These are phyloP conservation scores for Halocynthia aurantium DNA, from an alignment of 23 tunicate genomes.

Conservation along the genomic window DNA sequence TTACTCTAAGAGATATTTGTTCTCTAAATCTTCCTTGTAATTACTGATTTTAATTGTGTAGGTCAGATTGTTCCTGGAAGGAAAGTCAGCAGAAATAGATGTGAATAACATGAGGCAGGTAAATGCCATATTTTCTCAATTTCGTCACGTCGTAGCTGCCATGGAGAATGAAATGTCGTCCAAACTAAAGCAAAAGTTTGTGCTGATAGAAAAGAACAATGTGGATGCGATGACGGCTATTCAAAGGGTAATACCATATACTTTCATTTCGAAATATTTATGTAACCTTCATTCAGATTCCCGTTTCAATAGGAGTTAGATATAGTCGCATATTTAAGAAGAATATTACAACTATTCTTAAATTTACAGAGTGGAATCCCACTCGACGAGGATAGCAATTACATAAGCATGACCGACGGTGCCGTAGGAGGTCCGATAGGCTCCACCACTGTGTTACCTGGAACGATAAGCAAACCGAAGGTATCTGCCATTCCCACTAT, in stretches of 20 bases:
- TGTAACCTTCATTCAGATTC: background rate
- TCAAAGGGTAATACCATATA: slow-evolving; percentile 39
- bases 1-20: background rate
- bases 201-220: slow-evolving; percentile 69
- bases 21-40: background rate
- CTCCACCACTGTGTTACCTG: background rate
- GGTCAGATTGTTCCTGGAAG: slow-evolving; percentile 76
- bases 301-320: no score
- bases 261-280: background rate
- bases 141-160: slow-evolving; percentile 56
- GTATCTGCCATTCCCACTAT: background rate
- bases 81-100: slow-evolving; percentile 80
- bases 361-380: slow-evolving; percentile 58
- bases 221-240: slow-evolving; percentile 59
- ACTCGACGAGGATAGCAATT: slow-evolving; percentile 73
- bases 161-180: slow-evolving; percentile 62
- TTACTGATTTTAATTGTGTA: background rate
- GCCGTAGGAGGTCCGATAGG: background rate
- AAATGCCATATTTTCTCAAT: slow-evolving; percentile 67
- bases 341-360: background rate
- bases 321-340: no score
- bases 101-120: slow-evolving; percentile 56
- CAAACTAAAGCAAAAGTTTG: slow-evolving; percentile 43
- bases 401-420: slow-evolving; percentile 22
- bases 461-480: background rate